Evolutionary conservation across 1,140 invertebrate genomes (phyloP), one percentile per base, ranked within the genome.

Genomic region (Bombus consobrinus): DNA sequence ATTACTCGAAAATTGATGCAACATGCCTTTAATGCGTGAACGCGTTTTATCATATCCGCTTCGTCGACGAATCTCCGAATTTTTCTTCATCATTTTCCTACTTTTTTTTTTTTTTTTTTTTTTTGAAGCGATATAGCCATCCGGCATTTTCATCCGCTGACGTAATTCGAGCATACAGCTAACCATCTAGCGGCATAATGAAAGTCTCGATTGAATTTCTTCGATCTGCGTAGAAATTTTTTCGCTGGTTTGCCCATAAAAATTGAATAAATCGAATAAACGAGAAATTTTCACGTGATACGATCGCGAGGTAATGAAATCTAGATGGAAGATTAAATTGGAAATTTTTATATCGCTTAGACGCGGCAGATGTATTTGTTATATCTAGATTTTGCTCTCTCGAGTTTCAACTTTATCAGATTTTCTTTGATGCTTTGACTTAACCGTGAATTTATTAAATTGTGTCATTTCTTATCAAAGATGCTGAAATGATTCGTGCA

Each of bases 1-100:
- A 94, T 94, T 94, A 90, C 92, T 37, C 85, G 88, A 92, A 93
- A 94, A 94, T 94, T 93, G 93, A 89, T 66, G 80, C 81, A 53
- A 86, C 74, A 72, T 79, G 37, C 78, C 39, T 18, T 62, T 37
- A 53, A 83, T 74, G 76, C 88, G 57, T 87, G 81, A 87, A 89
- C 85, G 85, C 77, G 69, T 78, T 89, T 78, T 89, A 80, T 76
- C 72, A 74, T 59, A 85, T 66, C 77, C 69, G 37, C 72, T 69
- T 41, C 8, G 28, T 25, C 41, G 82, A 41, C 74, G 74, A 71
- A 86, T 64, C 62, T 22, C 37, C 43, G 28, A 76, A 3, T 75
- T 82, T 86, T 88, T 74, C 81, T 74, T 83, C 76, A 2, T 8
- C 41, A 0, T 43, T 18, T 32, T 39, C 9, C 18, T 8, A n/a